Evolutionary conservation across 1,140 invertebrate species (phyloP).

Genomic region (Hermatobates lingyangjiaoensis): DNA sequence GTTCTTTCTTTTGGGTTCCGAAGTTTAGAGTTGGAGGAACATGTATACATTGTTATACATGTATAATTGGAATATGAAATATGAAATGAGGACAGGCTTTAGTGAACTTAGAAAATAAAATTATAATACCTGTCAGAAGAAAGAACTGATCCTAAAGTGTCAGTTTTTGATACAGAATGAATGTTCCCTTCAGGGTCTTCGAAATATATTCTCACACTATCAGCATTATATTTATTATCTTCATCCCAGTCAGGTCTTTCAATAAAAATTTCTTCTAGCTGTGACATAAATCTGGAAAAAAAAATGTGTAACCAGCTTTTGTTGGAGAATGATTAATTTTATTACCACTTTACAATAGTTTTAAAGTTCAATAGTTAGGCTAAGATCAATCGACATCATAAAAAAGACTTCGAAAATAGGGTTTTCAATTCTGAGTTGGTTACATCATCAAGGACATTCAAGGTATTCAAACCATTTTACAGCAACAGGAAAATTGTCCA

Average conservation of each 20-base stretch:
- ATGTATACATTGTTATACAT: neutral
- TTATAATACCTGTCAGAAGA: conserved; percentile 39
- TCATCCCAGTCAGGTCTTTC: conserved; percentile 54
- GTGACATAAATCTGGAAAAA: conserved; percentile 41
- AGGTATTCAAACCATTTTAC: no score
- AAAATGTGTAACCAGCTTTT: no score
- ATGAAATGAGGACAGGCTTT: neutral
- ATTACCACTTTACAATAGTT: neutral
- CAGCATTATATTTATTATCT: conserved; percentile 41
- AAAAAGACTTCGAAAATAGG: no score
- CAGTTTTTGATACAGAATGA: conserved; percentile 35
- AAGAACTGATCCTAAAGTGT: conserved; percentile 42
- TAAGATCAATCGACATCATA: no score
- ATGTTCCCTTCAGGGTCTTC: conserved; percentile 48
- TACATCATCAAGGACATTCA: no score
- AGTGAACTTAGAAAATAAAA: conserved; percentile 9
- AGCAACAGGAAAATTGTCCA: no score
- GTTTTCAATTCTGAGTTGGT: no score
- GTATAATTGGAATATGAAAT: no score
- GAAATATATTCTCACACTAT: conserved; percentile 56
- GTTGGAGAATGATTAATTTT: neutral
- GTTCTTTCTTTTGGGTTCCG: neutral
- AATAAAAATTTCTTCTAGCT: conserved; percentile 51
- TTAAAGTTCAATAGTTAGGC: neutral
- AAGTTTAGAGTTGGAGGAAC: neutral